Percentiles rank a stretch among this genome's conserved stretches.
These are phyloP conservation scores for Serrognathus titanus DNA, from an alignment of 2,888 invertebrate species.

Conservation along the genomic window DNA sequence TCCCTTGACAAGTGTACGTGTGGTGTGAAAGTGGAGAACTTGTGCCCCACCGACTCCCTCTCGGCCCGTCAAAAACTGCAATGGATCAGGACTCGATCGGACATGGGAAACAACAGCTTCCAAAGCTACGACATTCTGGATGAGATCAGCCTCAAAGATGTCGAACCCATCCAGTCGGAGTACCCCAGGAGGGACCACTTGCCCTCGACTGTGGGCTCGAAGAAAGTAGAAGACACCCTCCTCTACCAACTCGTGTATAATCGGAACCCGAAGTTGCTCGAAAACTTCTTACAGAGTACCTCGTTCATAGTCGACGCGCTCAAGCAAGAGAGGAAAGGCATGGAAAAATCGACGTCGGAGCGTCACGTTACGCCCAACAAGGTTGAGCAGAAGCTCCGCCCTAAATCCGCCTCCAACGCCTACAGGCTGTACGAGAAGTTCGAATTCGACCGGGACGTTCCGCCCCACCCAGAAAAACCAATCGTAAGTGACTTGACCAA, in stretches of 20 bases:
- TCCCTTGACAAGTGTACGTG: conserved; percentile 9
- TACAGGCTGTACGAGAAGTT: conserved; percentile 16
- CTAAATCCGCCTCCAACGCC: conserved; percentile 13
- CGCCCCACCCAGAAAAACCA: background rate
- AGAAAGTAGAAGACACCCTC: conserved; percentile 14
- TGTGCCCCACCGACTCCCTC: background rate
- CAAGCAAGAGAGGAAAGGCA: background rate
- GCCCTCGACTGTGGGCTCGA: conserved; percentile 8
- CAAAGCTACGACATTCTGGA: conserved; percentile 27
- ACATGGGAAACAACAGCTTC: conserved; percentile 8
- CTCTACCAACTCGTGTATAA: conserved; percentile 23
- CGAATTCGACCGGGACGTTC: conserved; percentile 7
- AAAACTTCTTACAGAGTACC: conserved; percentile 16
- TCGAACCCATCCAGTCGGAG: conserved; percentile 30
- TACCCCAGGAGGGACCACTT: conserved; percentile 29
- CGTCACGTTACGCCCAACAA: background rate
- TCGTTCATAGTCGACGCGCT: background rate
- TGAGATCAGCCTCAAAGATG: conserved; percentile 23
- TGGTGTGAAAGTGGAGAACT: conserved; percentile 13
- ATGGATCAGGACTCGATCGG: conserved; percentile 14
- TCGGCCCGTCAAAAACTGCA: background rate
- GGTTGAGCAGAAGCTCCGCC: background rate
- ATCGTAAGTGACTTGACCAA: too few relatives aligned
- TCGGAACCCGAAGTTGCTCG: conserved; percentile 18
- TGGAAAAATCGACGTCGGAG: background rate